Evolutionary conservation across 2,797 vertebrate species (phyloP).

Genomic region (Kryptopterus vitreolus): DNA sequence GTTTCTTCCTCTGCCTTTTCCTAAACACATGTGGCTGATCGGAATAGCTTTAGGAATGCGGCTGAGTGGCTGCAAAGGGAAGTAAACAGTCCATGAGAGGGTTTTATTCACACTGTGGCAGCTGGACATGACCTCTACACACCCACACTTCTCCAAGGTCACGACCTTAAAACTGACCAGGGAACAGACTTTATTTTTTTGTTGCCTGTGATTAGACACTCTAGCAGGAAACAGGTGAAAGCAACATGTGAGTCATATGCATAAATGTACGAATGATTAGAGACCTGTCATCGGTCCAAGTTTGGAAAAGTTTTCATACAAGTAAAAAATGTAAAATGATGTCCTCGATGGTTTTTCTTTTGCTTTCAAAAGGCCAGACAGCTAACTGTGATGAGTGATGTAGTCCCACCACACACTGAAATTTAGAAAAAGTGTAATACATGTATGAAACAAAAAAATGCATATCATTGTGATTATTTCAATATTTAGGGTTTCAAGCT

Average conservation of each 20-base stretch:
- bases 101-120: conserved; percentile 16
- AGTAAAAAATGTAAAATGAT: not conserved
- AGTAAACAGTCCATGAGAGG: not conserved
- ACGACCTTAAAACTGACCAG: conserved; percentile 15
- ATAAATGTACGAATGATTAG: not conserved
- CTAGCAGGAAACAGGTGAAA: conserved; percentile 31
- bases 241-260: not conserved
- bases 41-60: conserved; percentile 22
- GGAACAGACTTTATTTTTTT: conserved; percentile 26
- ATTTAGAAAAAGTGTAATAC: not conserved
- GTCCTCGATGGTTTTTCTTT: not conserved
- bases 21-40: conserved; percentile 26
- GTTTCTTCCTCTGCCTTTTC: too few relatives aligned
- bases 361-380: not conserved
- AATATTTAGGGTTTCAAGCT: not conserved
- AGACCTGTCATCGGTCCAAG: not conserved
- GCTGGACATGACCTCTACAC: conserved; percentile 38
- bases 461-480: too few relatives aligned
- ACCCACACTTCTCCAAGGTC: conserved; percentile 28
- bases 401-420: not conserved
- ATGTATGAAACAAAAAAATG: not conserved
- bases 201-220: not conserved
- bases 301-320: too few relatives aligned
- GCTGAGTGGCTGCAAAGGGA: not conserved
- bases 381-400: not conserved